Evolutionary conservation across 2,888 invertebrate species (phyloP), one percentile per base, ranked within the genome.

Genomic region (Chrysolina americana): DNA sequence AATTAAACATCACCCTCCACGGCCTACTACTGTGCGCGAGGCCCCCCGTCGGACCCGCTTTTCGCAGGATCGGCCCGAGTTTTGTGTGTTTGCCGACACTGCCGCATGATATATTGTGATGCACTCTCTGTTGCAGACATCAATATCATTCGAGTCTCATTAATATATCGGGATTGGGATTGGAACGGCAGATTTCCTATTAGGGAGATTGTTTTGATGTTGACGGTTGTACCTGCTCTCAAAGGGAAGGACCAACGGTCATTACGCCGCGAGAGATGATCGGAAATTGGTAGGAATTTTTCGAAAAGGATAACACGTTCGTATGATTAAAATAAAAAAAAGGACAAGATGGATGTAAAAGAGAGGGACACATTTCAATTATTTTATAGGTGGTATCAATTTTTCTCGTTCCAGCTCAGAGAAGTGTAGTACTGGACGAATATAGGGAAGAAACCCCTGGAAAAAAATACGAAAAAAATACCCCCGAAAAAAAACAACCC

Each of bases 61-160:
- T 53, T 41, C 66, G 66, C 66, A 50, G 50, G 50, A 17, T 28
- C 21, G 53, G 68, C 23, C 53, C 53, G 41, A 65, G 53, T 50
- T 23, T 65, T 36, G 23, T 65, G 23, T 47, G 48, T 66, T n/a
- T 28, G 48, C 50, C 48, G 36, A 53, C 53, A 41, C 53, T 50
- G 50, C 53, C 41, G 23, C 23, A 53, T 68, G 68, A 68, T 68
- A 68, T 68, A 68, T 68, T 53, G 48, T 68, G 68, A 56, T 68
- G 68, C 73, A 73, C 73, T 68, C 73, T 68, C 72, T 72, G 71
- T 69, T 69, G 65, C 71, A 73, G 76, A 76, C 76, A 70, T 76
- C 76, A 65, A 73, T 71, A 76, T 76, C 76, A 76, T 76, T 76
- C 70, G 73, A 76, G 76, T 73, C 76, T 76, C 76, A 76, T 76